Evolutionary conservation across 1,140 invertebrate genomes (phyloP).

Genomic region (Macrocentrus cingulum): DNA sequence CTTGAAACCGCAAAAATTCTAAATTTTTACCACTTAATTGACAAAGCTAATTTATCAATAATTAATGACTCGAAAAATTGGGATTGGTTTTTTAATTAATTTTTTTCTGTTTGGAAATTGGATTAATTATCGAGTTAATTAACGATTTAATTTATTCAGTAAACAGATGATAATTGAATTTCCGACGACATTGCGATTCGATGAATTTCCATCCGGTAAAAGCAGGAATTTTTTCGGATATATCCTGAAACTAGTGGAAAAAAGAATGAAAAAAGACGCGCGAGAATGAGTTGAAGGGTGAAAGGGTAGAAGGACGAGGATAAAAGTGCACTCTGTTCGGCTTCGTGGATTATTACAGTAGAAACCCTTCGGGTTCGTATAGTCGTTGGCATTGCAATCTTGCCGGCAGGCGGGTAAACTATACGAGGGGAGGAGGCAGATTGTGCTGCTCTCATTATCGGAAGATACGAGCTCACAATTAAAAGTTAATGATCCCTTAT

Average conservation of each 20-base stretch:
- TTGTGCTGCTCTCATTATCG: slow-evolving; percentile 29
- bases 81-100: too few relatives aligned
- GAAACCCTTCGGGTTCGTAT: slow-evolving; percentile 11
- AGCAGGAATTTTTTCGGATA: too few relatives aligned
- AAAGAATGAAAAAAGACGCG: slow-evolving; percentile 9
- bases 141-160: too few relatives aligned
- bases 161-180: too few relatives aligned
- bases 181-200: too few relatives aligned
- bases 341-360: slow-evolving; percentile 22
- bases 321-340: slow-evolving; percentile 22
- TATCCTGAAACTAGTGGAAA: neutral
- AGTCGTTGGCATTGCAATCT: slow-evolving; percentile 24
- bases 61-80: too few relatives aligned
- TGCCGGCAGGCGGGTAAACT: slow-evolving; percentile 3
- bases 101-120: too few relatives aligned
- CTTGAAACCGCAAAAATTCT: too few relatives aligned
- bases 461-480: slow-evolving; percentile 31
- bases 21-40: too few relatives aligned
- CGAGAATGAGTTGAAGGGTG: slow-evolving; percentile 1
- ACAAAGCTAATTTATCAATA: too few relatives aligned
- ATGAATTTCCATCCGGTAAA: too few relatives aligned
- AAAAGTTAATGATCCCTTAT: slow-evolving; percentile 33
- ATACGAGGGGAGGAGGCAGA: neutral
- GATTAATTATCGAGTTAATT: too few relatives aligned
- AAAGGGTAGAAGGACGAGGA: slow-evolving; percentile 13